phyloP scores from a whole-genome alignment of 2,797 vertebrate genomes.

The Sylvia borin region DNA sequence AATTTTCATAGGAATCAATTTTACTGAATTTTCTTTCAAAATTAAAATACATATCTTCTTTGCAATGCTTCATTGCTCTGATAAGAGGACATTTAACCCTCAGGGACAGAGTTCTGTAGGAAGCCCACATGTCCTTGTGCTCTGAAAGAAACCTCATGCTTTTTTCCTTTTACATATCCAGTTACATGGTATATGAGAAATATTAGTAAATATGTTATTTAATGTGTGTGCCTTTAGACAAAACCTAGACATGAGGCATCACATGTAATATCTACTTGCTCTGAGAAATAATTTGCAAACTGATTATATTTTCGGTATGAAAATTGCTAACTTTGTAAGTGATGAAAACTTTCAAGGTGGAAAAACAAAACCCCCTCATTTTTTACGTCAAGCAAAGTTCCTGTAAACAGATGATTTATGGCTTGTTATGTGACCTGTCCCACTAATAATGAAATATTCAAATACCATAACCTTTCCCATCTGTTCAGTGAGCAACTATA shows the following conservation, averaged over 20 bases:
- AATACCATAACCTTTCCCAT: constrained; percentile 60
- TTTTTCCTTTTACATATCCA: neutral
- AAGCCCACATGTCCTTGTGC: neutral
- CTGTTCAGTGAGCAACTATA: constrained; percentile 53
- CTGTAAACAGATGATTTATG: constrained; percentile 58
- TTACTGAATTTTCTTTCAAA: neutral
- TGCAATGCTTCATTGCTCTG: neutral
- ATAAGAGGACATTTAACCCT: neutral
- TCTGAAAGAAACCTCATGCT: accelerated
- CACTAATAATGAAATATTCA: constrained; percentile 51
- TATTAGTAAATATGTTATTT: neutral
- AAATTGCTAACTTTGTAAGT: constrained; percentile 6
- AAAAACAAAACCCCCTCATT: neutral
- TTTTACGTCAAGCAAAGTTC: constrained; percentile 34
- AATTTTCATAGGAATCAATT: neutral
- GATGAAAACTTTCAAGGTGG: constrained; percentile 16
- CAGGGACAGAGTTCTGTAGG: neutral
- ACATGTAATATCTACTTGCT: neutral
- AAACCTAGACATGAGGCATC: neutral
- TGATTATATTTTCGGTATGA: constrained; percentile 8
- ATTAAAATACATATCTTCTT: neutral
- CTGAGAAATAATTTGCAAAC: neutral
- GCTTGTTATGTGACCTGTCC: constrained; percentile 27
- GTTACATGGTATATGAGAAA: neutral
- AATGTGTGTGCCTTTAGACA: neutral